phyloP scores from a whole-genome alignment of 2,113 vertebrate genomes.

The Heptranchias perlo region DNA sequence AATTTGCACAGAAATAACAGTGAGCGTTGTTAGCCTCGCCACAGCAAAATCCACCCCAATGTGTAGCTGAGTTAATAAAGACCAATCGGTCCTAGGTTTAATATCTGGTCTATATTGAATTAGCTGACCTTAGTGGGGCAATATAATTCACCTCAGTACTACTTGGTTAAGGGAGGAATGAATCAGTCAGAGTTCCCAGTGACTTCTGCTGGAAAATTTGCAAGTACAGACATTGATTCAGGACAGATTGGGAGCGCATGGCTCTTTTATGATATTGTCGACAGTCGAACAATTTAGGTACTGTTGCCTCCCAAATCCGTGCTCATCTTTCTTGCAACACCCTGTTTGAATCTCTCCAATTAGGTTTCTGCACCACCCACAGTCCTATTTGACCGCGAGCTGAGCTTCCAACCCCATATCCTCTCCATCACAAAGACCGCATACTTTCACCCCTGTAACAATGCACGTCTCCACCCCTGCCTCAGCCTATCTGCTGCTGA shows the following conservation, averaged over 20 bases:
- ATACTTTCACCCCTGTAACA: no score
- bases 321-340: neutral
- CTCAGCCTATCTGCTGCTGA: no score
- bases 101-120: neutral
- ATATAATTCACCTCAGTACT: slow-evolving; percentile 1
- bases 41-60: no score
- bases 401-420: no score
- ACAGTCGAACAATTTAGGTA: neutral
- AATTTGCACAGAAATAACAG: no score
- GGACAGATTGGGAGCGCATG: neutral
- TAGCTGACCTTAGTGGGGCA: neutral
- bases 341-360: no score
- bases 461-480: no score
- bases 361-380: no score
- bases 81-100: neutral
- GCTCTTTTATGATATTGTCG: neutral
- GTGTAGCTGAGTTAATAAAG: neutral
- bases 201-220: neutral
- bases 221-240: neutral
- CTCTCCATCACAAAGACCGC: no score
- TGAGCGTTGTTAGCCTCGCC: no score
- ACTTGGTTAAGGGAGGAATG: neutral
- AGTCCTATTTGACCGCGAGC: no score
- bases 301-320: no score
- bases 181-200: neutral